phyloP scores from a whole-genome alignment of 2,888 invertebrate genomes.

The Platycheirus albimanus region DNA sequence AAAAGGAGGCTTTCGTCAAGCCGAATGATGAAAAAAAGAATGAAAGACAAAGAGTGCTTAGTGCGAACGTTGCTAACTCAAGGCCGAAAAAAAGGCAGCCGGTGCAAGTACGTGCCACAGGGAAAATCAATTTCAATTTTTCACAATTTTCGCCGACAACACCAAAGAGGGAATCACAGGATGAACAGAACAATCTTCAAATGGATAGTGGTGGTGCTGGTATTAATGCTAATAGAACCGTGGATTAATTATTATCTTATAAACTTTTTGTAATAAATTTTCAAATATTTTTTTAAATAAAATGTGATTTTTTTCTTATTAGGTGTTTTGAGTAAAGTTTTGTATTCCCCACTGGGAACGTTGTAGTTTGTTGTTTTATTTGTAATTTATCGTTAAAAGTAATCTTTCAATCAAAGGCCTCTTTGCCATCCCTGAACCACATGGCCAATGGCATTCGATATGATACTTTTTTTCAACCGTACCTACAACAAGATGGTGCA shows the following conservation, averaged over 20 bases:
- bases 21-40: constrained; percentile 47
- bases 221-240: too few relatives aligned
- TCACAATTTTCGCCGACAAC: constrained; percentile 78
- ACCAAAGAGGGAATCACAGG: constrained; percentile 81
- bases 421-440: too few relatives aligned
- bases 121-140: constrained; percentile 80
- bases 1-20: constrained; percentile 51
- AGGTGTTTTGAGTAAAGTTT: too few relatives aligned
- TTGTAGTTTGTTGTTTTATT: too few relatives aligned
- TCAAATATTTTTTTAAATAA: background rate
- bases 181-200: constrained; percentile 39
- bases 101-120: constrained; percentile 77
- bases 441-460: too few relatives aligned
- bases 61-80: constrained; percentile 33
- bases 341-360: too few relatives aligned
- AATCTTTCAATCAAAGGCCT: too few relatives aligned
- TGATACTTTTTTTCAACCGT: too few relatives aligned
- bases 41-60: constrained; percentile 48
- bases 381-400: too few relatives aligned
- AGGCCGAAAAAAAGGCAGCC: constrained; percentile 70
- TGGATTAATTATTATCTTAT: background rate
- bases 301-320: background rate
- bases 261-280: constrained; percentile 16
- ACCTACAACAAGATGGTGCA: too few relatives aligned
- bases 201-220: background rate